phyloP scores from a whole-genome alignment of 64 coral and sea anemone genomes.

The Pachyseris speciosa region DNA sequence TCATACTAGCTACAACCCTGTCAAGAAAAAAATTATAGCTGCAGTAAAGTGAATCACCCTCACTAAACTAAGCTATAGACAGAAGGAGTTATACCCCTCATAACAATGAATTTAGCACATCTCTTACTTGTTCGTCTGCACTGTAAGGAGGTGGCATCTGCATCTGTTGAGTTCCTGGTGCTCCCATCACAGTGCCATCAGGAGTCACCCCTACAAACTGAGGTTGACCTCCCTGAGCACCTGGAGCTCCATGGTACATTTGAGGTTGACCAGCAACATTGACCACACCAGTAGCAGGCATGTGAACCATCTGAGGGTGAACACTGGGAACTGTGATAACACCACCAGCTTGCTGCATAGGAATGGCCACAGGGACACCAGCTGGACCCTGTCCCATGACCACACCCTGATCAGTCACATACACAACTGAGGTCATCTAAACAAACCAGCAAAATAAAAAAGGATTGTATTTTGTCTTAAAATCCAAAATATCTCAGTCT shows the following conservation, averaged over 20 bases:
- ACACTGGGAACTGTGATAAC: background rate
- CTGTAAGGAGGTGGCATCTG: background rate
- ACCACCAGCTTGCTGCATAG: conserved; percentile 26
- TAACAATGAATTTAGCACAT: background rate
- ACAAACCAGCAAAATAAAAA: background rate
- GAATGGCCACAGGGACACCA: conserved; percentile 11
- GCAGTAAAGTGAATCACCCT: no score
- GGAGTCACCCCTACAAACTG: background rate
- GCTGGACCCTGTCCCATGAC: conserved; percentile 19
- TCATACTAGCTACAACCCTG: no score
- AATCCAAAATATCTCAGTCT: no score
- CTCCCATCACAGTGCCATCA: background rate
- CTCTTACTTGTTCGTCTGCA: background rate
- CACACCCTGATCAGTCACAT: background rate
- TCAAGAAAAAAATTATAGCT: no score
- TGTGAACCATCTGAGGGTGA: conserved; percentile 2
- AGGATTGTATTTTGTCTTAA: no score
- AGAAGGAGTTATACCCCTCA: no score
- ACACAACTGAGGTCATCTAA: background rate
- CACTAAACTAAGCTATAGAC: no score
- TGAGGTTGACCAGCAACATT: background rate
- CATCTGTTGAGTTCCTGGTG: background rate
- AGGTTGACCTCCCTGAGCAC: background rate
- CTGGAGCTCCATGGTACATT: background rate
- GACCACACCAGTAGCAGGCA: background rate